Evolutionary conservation across 1,140 invertebrate genomes (phyloP), one percentile per base, ranked within the genome.

Genomic region (Diprion similis): DNA sequence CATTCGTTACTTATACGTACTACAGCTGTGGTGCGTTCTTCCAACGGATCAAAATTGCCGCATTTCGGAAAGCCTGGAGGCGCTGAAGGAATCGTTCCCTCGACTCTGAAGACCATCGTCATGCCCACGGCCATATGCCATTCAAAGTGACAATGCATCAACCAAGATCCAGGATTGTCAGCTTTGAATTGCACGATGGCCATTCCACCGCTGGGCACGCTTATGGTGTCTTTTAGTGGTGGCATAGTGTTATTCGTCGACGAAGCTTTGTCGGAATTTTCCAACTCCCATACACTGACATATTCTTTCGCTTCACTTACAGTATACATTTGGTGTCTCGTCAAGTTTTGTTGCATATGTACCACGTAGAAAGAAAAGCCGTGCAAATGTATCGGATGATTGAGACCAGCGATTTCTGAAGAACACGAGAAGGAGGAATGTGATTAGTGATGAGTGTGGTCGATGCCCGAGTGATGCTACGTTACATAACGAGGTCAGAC

Each of bases 361-460:
- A 97, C 92, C 1, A 97, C 94, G 82, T 95, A 94, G 87, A 95
- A 97, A 18, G 94, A 90, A 81, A 95, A 95, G 70, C 96, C 96
- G 89, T 97, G 96, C 77, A 97, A 90, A 89, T 97, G 96, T 92
- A 97, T 96, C 11, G 95, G 95, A 91, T 97, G 95, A 80, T 94
- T 96, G 78, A 96, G 87, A 86, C 95, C 95, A 15, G 93, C 94
- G 74, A 95, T 94, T 96, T 89, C n/a, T 37, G 24, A 37, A n/a
- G 24, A 78, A 78, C 51, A 72, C 11, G 74, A 67, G 73, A 17
- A 48, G 2, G 24, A 37, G 24, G 24, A 37, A 6, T 37, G 24
- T 37, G n/a, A n/a, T n/a, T n/a, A n/a, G n/a, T n/a, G n/a, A n/a
- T n/a, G 24, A 37, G 24, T 37, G 24, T 6, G 24, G 24, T 37